phyloP scores from a whole-genome alignment of 2,113 vertebrate species.

The Lagopus muta region DNA sequence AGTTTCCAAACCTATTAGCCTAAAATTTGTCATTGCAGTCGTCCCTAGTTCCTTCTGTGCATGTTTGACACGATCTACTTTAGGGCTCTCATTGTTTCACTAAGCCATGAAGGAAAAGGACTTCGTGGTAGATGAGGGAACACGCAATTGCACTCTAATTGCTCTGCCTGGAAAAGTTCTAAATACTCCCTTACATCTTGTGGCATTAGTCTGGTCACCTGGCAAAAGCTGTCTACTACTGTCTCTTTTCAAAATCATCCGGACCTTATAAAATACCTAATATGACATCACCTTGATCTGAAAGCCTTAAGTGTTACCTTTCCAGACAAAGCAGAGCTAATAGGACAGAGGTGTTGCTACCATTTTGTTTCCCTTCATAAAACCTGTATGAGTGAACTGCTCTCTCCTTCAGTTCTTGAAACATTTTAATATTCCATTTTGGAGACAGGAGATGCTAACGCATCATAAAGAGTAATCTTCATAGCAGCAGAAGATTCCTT shows the following conservation, averaged over 20 bases:
- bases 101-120: neutral
- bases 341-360: neutral
- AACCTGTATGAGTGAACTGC: neutral
- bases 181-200: neutral
- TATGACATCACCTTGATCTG: neutral
- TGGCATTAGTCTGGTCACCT: neutral
- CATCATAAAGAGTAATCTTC: slow-evolving; percentile 1
- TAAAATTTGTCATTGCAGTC: neutral
- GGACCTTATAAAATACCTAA: neutral
- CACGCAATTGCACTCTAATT: neutral
- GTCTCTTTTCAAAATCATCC: neutral
- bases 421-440: neutral
- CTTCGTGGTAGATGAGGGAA: neutral
- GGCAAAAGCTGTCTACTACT: neutral
- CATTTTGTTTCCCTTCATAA: neutral
- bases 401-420: neutral
- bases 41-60: neutral
- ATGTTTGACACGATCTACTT: neutral
- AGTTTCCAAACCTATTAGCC: neutral
- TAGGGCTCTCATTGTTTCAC: neutral
- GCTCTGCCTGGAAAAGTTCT: neutral
- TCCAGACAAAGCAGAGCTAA: neutral
- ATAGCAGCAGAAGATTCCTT: slow-evolving; percentile 22
- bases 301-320: neutral
- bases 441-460: slow-evolving; percentile 19